Evolutionary conservation across 2,797 vertebrate genomes (phyloP).

Genomic region (Kryptopterus vitreolus): DNA sequence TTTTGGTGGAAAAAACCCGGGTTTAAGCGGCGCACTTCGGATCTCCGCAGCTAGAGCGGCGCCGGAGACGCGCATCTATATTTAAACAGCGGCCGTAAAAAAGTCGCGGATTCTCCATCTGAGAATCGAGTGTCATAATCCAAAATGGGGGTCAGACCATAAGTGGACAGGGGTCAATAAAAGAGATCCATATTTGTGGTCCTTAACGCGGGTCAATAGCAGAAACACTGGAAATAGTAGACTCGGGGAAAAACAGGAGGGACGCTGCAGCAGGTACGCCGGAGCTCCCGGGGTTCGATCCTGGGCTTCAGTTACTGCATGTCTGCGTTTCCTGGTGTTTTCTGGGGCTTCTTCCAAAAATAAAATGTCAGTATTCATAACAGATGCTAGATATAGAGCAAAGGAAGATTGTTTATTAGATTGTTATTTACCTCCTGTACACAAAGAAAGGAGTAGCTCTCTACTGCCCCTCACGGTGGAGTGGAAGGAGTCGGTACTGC

Average conservation of each 20-base stretch:
- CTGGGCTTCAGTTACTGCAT: neutral
- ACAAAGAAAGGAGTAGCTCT: no score
- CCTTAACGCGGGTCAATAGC: slow-evolving; percentile 7
- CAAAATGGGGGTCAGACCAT: slow-evolving; percentile 33
- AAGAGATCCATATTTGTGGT: slow-evolving; percentile 27
- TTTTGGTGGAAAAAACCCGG: no score
- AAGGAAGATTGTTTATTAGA: no score
- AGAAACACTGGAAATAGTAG: slow-evolving; percentile 24
- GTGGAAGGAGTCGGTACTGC: no score
- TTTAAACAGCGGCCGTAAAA: slow-evolving; percentile 6
- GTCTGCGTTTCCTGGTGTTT: neutral
- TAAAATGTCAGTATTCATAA: neutral
- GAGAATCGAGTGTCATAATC: slow-evolving; percentile 31
- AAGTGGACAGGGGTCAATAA: slow-evolving; percentile 34
- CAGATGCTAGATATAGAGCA: neutral
- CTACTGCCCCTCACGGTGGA: no score
- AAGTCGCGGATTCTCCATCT: slow-evolving; percentile 28
- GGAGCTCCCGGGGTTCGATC: neutral
- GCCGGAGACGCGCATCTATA: neutral
- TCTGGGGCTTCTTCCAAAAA: neutral
- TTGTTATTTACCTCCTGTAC: no score
- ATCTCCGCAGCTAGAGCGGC: neutral
- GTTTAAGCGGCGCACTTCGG: neutral
- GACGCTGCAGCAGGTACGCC: slow-evolving; percentile 2
- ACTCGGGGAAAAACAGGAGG: slow-evolving; percentile 8